A percentile compares a stretch with the other conserved stretches of the same genome.
phyloP scores from a whole-genome alignment of 2,113 vertebrate species.

The Leptosomus discolor region DNA sequence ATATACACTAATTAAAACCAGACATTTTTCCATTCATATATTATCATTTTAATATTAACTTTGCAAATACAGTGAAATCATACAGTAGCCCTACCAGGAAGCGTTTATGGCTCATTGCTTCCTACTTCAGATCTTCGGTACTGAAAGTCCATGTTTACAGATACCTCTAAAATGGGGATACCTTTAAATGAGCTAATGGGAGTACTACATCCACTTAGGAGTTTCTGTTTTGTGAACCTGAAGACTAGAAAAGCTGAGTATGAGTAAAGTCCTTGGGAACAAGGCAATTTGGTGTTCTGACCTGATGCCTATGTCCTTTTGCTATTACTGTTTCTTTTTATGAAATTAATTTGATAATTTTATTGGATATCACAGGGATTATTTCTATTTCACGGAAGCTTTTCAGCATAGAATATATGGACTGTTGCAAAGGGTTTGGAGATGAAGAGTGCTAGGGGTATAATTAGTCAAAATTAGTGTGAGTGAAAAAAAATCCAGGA shows the following conservation, averaged over 20 bases:
- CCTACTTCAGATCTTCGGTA: background rate
- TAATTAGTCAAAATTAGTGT: background rate
- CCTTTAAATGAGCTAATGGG: background rate
- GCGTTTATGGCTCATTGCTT: background rate
- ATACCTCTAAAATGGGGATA: background rate
- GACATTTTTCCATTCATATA: background rate
- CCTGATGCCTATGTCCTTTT: background rate
- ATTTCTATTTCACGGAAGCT: background rate
- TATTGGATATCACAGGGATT: background rate
- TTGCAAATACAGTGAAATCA: background rate
- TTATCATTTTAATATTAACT: background rate
- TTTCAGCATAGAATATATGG: background rate
- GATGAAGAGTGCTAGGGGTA: background rate
- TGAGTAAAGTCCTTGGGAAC: background rate
- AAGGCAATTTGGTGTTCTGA: background rate
- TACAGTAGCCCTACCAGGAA: background rate
- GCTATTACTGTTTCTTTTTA: background rate
- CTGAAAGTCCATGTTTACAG: background rate
- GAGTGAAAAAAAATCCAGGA: background rate
- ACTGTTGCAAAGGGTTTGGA: background rate
- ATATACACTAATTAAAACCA: background rate
- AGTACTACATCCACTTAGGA: background rate
- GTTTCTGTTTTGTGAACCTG: background rate
- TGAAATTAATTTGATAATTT: background rate
- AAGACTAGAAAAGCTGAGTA: background rate